These are phyloP conservation scores for Enteromius radiatus DNA, from an alignment of 2,797 vertebrate species.

Conservation along the genomic window DNA sequence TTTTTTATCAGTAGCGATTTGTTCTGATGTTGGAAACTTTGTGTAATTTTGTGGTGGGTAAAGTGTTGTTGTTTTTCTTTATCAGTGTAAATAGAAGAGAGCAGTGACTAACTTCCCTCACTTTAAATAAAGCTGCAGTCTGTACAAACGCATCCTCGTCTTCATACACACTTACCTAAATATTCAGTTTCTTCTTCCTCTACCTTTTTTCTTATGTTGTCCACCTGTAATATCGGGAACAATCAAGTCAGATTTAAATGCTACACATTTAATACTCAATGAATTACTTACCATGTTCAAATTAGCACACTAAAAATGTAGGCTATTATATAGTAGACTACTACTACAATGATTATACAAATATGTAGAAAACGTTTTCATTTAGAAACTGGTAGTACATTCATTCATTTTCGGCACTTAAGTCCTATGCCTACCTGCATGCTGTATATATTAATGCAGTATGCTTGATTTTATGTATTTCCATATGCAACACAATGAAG, in stretches of 20 bases:
- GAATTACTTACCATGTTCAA: not conserved
- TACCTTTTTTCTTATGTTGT: not conserved
- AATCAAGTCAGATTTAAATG: not conserved
- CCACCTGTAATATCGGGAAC: not conserved
- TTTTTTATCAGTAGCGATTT: slow-evolving; percentile 57
- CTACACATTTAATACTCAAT: not conserved
- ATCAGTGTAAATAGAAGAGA: slow-evolving; percentile 60
- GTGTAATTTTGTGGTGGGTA: slow-evolving; percentile 36
- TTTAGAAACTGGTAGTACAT: not conserved
- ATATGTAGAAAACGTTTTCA: not conserved
- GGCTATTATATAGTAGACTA: not conserved
- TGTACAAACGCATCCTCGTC: slow-evolving; percentile 33
- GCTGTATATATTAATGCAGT: not conserved
- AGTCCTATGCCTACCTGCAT: not conserved
- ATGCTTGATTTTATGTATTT: not conserved
- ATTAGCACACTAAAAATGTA: no score
- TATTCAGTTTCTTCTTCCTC: not conserved
- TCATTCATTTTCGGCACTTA: not conserved
- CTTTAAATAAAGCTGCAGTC: slow-evolving; percentile 78
- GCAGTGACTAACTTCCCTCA: slow-evolving; percentile 69
- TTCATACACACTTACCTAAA: slow-evolving; percentile 37
- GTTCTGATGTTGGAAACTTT: slow-evolving; percentile 52
- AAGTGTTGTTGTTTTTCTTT: slow-evolving; percentile 43
- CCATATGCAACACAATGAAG: not conserved
- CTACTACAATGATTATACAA: not conserved